phyloP scores from a whole-genome alignment of 2,797 vertebrate species.

The Notolabrus celidotus region DNA sequence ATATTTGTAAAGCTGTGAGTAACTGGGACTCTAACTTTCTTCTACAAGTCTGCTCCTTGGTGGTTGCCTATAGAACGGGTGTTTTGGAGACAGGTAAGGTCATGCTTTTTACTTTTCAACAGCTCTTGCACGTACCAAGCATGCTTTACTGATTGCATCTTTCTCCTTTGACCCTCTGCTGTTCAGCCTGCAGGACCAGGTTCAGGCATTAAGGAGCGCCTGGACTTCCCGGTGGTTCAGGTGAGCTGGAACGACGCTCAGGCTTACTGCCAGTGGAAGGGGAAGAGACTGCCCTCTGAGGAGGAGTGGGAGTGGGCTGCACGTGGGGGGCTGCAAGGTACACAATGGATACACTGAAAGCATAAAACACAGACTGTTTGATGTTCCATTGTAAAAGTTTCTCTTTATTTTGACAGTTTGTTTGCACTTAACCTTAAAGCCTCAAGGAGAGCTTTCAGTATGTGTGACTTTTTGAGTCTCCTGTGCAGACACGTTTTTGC shows the following conservation, averaged over 20 bases:
- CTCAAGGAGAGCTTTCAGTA: too few relatives aligned
- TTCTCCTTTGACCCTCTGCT: not conserved
- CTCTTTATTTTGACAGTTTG: not conserved
- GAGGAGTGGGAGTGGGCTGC: slow-evolving; percentile 98
- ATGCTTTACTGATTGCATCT: not conserved
- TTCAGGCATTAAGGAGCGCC: slow-evolving; percentile 89
- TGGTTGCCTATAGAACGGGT: slow-evolving; percentile 93
- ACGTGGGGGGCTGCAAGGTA: slow-evolving; percentile 92
- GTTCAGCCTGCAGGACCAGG: slow-evolving; percentile 91
- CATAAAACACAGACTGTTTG: not conserved
- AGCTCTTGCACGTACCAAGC: not conserved
- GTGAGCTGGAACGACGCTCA: slow-evolving; percentile 97
- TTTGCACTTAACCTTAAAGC: not conserved
- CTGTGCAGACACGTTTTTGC: too few relatives aligned
- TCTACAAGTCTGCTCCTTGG: slow-evolving; percentile 92
- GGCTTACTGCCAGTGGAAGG: slow-evolving; percentile 91
- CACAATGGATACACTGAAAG: not conserved
- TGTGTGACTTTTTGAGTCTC: too few relatives aligned
- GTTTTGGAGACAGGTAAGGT: slow-evolving; percentile 95
- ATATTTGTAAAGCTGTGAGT: not conserved
- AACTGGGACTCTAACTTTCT: not conserved
- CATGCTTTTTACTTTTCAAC: not conserved
- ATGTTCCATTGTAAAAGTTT: not conserved
- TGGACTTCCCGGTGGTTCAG: slow-evolving; percentile 93
- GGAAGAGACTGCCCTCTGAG: slow-evolving; percentile 90